Conservation (phyloP, 92 coral and sea anemone species). For the Scolanthus callimorphus region DNA sequence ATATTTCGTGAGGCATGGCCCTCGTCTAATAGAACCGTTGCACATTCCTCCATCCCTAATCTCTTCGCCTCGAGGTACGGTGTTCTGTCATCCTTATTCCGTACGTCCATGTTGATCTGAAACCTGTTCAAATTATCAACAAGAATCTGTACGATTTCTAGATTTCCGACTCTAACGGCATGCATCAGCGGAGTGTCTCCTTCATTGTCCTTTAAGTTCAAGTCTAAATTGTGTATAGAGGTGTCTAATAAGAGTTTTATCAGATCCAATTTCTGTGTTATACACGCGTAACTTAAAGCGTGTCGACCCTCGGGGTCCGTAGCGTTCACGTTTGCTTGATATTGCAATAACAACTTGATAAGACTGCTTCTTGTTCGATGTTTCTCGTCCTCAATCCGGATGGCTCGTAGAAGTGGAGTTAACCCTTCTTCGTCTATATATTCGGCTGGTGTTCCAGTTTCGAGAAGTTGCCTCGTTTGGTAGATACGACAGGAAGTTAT, state of each 20-base stretch:
- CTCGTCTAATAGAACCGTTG: slow-evolving; percentile 50
- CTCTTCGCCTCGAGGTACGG: slow-evolving; percentile 89
- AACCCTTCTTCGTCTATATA: slow-evolving; percentile 80
- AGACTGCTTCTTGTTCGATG: slow-evolving; percentile 73
- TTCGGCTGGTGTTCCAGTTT: slow-evolving; percentile 46
- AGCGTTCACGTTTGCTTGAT: slow-evolving; percentile 85
- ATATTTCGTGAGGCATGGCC: slow-evolving; percentile 78
- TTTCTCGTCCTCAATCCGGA: slow-evolving; percentile 62
- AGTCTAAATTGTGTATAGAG: slow-evolving; percentile 70
- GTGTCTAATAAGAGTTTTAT: slow-evolving; percentile 64
- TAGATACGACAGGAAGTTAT: slow-evolving; percentile 72
- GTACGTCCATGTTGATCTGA: slow-evolving; percentile 71
- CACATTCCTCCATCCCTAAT: slow-evolving; percentile 69
- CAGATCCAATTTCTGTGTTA: slow-evolving; percentile 61
- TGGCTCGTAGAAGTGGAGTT: slow-evolving; percentile 86
- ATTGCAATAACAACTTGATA: slow-evolving; percentile 69
- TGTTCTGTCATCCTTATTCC: slow-evolving; percentile 87
- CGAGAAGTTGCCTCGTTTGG: slow-evolving; percentile 78
- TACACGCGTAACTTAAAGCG: slow-evolving; percentile 73
- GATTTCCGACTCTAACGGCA: slow-evolving; percentile 73
- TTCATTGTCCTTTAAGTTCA: slow-evolving; percentile 60
- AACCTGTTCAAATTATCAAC: slow-evolving; percentile 72
- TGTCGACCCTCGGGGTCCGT: slow-evolving; percentile 75
- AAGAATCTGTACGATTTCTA: slow-evolving; percentile 56
- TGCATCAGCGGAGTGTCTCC: slow-evolving; percentile 90